Conservation (phyloP, 2,797 vertebrate genomes). For the Eulemur albifrons region DNA sequence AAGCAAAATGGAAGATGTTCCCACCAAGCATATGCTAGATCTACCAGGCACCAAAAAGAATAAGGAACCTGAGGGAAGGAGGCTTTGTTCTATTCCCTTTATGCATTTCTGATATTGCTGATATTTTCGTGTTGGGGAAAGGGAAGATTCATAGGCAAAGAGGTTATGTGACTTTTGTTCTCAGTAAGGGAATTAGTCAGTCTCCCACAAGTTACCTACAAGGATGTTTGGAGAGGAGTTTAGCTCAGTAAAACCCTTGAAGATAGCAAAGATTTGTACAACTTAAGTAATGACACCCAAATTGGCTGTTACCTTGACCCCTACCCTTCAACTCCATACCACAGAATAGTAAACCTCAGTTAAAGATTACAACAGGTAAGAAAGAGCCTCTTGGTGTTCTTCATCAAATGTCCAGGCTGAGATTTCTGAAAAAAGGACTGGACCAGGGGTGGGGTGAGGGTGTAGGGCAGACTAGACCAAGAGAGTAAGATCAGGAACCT, state of each 20-base stretch:
- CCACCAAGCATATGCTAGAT: background rate
- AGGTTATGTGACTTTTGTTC: constrained; percentile 11
- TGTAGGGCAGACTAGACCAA: background rate
- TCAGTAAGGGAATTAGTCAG: constrained; percentile 38
- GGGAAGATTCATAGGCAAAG: constrained; percentile 45
- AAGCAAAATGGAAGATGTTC: constrained; percentile 36
- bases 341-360: constrained; percentile 36
- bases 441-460: background rate
- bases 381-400: constrained; percentile 11
- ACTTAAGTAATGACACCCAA: constrained; percentile 48
- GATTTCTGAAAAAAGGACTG: constrained; percentile 32
- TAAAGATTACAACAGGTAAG: constrained; percentile 27
- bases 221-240: constrained; percentile 20
- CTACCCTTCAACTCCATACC: background rate
- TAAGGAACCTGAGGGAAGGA: background rate
- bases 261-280: constrained; percentile 20
- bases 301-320: constrained; percentile 22
- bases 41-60: background rate
- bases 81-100: background rate
- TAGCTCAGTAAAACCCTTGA: constrained; percentile 50
- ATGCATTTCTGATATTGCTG: background rate
- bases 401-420: constrained; percentile 31
- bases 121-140: constrained; percentile 24
- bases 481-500: constrained; percentile 35
- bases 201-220: constrained; percentile 13